These are phyloP conservation scores for Coecobrya sp. DNA, from an alignment of 2,888 invertebrate genomes.

Conservation along the genomic window DNA sequence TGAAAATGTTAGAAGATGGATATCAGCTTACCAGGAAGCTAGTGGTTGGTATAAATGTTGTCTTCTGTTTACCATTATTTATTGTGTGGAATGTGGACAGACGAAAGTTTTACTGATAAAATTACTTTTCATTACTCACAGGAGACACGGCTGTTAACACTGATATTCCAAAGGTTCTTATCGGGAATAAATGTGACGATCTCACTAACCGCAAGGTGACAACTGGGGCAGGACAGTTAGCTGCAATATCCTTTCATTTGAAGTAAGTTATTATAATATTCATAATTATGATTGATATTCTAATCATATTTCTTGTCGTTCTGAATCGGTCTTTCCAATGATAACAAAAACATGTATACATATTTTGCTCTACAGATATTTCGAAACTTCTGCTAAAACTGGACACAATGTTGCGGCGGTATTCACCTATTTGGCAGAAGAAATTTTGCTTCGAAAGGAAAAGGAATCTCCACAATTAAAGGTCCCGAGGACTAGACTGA, in stretches of 20 bases:
- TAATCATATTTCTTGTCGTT: background rate
- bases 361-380: constrained; percentile 67
- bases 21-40: constrained; percentile 64
- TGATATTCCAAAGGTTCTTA: constrained; percentile 67
- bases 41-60: constrained; percentile 50
- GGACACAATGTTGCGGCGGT: constrained; percentile 80
- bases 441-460: constrained; percentile 42
- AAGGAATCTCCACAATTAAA: background rate
- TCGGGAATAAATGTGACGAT: constrained; percentile 81
- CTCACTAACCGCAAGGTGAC: constrained; percentile 56
- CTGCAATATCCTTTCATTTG: constrained; percentile 63
- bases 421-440: constrained; percentile 70
- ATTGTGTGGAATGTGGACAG: background rate
- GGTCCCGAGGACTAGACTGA: background rate
- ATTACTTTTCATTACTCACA: background rate
- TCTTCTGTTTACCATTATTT: background rate
- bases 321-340: too few species aligned
- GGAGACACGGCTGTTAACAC: background rate
- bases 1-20: constrained; percentile 77
- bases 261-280: constrained; percentile 55
- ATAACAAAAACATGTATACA: background rate
- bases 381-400: constrained; percentile 81
- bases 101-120: background rate
- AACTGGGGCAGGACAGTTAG: constrained; percentile 40
- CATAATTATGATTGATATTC: background rate